These are phyloP conservation scores for Paguma larvata DNA, from an alignment of 2,797 vertebrate species.

Conservation along the genomic window DNA sequence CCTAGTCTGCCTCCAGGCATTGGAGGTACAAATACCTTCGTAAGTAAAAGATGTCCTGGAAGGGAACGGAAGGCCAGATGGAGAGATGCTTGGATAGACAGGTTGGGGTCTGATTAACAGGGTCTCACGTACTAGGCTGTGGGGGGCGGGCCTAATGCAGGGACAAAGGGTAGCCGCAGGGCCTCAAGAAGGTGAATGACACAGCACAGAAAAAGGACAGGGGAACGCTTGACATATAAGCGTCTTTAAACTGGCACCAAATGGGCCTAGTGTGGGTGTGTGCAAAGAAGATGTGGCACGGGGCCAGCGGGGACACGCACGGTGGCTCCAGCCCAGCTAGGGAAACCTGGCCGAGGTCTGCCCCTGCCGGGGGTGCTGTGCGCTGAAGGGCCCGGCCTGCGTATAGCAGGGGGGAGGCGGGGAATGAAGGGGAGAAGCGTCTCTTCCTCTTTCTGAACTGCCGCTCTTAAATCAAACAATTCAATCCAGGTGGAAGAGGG, in stretches of 20 bases:
- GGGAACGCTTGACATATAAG: background rate
- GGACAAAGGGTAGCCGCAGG: background rate
- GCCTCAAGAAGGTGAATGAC: background rate
- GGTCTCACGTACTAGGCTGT: fast-evolving
- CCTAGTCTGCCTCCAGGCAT: background rate
- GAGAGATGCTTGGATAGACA: background rate
- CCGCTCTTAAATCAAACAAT: conserved; percentile 90
- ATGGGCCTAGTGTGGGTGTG: background rate
- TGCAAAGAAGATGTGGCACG: background rate
- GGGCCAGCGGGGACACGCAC: fast-evolving
- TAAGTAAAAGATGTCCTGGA: background rate
- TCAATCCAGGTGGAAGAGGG: conserved; percentile 86
- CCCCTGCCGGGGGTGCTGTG: background rate
- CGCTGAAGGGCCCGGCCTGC: background rate
- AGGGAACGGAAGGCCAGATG: background rate
- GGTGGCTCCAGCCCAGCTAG: background rate
- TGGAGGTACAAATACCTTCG: background rate
- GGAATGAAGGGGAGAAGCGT: background rate
- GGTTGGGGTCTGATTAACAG: background rate
- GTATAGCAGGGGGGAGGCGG: background rate
- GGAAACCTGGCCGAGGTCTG: background rate
- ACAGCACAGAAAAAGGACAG: background rate
- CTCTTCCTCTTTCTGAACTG: conserved; percentile 79
- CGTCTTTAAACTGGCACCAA: too few species aligned
- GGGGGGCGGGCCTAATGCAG: background rate